A percentile compares a stretch with the other conserved stretches of the same genome.
phyloP scores from a whole-genome alignment of 2,888 invertebrate genomes.

The Brenthis hecate region DNA sequence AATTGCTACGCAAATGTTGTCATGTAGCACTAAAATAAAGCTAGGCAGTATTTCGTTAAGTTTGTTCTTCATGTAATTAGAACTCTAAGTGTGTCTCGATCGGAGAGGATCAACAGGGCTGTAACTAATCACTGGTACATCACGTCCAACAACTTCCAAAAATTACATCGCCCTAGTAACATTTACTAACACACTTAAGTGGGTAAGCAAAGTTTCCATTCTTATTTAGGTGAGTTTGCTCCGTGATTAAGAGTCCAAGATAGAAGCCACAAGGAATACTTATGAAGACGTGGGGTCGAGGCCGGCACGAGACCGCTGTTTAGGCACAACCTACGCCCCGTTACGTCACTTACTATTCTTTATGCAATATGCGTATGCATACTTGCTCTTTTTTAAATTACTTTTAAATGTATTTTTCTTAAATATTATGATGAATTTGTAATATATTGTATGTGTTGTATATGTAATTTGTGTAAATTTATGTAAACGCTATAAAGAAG shows the following conservation, averaged over 20 bases:
- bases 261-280: slow-evolving; percentile 23
- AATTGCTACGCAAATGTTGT: too few species aligned
- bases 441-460: too few species aligned
- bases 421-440: too few species aligned
- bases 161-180: slow-evolving; percentile 8
- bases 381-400: background rate
- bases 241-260: slow-evolving; percentile 28
- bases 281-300: slow-evolving; percentile 24
- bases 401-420: too few species aligned
- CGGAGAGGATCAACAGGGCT: background rate
- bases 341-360: slow-evolving; percentile 1
- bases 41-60: background rate
- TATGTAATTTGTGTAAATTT: too few species aligned
- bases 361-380: background rate
- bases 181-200: slow-evolving; percentile 8
- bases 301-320: slow-evolving; percentile 9
- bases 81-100: background rate
- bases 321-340: slow-evolving; percentile 1
- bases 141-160: slow-evolving; percentile 8
- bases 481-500: too few species aligned
- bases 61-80: background rate
- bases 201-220: slow-evolving; percentile 7
- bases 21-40: background rate
- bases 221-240: slow-evolving; percentile 21
- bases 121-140: slow-evolving; percentile 11